Evolutionary conservation across 2,113 vertebrate species (phyloP).

Genomic region (Nannospalax galili): DNA sequence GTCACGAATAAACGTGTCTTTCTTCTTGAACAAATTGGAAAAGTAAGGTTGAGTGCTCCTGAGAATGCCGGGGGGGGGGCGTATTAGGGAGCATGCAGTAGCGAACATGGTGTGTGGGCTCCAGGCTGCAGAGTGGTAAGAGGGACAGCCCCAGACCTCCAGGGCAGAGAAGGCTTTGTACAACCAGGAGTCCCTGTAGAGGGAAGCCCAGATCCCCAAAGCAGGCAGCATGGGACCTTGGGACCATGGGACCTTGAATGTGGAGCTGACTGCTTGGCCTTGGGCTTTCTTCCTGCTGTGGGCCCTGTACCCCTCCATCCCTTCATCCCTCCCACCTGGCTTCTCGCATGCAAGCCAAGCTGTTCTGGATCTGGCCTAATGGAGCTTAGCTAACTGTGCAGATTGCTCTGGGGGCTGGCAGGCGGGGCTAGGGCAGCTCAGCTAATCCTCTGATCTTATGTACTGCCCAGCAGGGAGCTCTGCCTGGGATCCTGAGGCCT

Average conservation of each 20-base stretch:
- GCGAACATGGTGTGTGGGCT: neutral
- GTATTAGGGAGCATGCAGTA: no score
- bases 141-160: neutral
- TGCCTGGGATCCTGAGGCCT: neutral
- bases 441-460: neutral
- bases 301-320: neutral
- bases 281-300: neutral
- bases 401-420: neutral
- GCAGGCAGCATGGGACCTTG: neutral
- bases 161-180: neutral
- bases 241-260: no score
- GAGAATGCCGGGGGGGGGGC: neutral
- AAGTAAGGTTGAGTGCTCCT: neutral
- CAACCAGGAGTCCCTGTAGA: neutral
- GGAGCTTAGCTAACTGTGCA: constrained; percentile 49
- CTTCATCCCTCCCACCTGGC: neutral
- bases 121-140: neutral
- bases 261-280: no score
- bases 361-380: constrained; percentile 68
- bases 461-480: neutral
- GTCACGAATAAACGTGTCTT: neutral
- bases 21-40: neutral
- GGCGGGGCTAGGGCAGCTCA: neutral
- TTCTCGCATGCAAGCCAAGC: constrained; percentile 2
- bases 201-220: neutral